Evolutionary conservation across 2,113 vertebrate species (phyloP), one percentile per base, ranked within the genome.

Genomic region (Equus quagga): DNA sequence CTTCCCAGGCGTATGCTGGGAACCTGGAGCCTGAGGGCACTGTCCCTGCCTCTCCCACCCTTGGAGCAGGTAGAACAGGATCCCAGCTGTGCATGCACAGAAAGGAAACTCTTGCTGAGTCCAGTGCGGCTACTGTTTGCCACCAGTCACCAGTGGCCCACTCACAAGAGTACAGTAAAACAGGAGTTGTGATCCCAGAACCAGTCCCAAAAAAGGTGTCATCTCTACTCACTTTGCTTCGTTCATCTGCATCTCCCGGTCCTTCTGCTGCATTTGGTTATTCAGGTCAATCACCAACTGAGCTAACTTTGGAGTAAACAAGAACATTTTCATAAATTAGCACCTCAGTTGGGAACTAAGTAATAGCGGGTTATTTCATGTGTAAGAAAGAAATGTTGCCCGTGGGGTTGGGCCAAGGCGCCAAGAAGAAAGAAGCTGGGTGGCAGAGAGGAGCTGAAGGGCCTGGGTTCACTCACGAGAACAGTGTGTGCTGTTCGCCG

Each of bases 211-310:
- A 13, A 44, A 78, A 0, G 0, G 95, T 60, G 41, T 2, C 4
- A 2, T 11, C 87, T 58, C 54, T 86, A 99, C 99, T 99, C 93
- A 99, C 99, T 99, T 99, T 96, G 99, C 99, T 98, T 99, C 99
- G 10, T 99, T 99, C 98, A 97, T 98, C 98, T 99, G 99, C 97
- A 99, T 99, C 98, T 99, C 99, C 96, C 98, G 99, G 98, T 99
- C 99, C 91, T 99, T 99, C 98, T 99, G 99, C 83, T 99, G 99
- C 98, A 99, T 99, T 98, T 99, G 99, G 98, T 99, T 99, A 97
- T 99, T 99, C 92, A 99, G 98, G 96, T 99, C 99, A 58, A 99
- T 99, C 91, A 99, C 99, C 91, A 98, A 99, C 97, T 99, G 99
- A 49, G 99, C 99, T 97, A 99, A 96, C 99, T 99, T 97, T 0